These are phyloP conservation scores for Magallana angulata DNA, from an alignment of 1,140 invertebrate genomes.

Conservation along the genomic window DNA sequence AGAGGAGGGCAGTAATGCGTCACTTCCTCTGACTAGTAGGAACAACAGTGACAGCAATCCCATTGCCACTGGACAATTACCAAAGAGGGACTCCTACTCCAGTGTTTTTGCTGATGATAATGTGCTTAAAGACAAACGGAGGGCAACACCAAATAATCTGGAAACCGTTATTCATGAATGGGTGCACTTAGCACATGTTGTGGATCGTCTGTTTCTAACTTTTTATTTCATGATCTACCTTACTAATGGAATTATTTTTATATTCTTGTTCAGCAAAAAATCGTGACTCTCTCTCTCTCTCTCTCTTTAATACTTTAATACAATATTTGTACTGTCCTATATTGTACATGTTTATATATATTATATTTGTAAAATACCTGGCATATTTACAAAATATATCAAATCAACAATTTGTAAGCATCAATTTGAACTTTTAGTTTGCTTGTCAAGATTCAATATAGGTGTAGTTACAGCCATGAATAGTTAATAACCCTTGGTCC, in stretches of 20 bases:
- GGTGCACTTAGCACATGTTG: slow-evolving; percentile 12
- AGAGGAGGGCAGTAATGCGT: not conserved
- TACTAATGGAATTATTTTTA: not conserved
- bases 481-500: no score
- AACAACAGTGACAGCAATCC: not conserved
- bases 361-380: no score
- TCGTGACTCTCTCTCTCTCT: not conserved
- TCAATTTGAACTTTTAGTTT: no score
- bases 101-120: slow-evolving; percentile 4
- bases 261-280: not conserved
- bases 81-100: not conserved
- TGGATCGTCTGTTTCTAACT: not conserved
- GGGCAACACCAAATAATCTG: not conserved
- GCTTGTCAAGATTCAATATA: no score
- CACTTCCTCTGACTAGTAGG: not conserved
- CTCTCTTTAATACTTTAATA: no score
- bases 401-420: no score
- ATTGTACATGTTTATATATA: no score
- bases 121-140: not conserved
- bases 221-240: not conserved
- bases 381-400: no score
- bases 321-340: no score
- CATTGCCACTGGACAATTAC: not conserved
- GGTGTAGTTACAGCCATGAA: no score
- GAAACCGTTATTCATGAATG: not conserved